Evolutionary conservation across 30 jellyfish, hydroid and myxozoan genomes (phyloP).

Genomic region (Pelagia noctiluca): DNA sequence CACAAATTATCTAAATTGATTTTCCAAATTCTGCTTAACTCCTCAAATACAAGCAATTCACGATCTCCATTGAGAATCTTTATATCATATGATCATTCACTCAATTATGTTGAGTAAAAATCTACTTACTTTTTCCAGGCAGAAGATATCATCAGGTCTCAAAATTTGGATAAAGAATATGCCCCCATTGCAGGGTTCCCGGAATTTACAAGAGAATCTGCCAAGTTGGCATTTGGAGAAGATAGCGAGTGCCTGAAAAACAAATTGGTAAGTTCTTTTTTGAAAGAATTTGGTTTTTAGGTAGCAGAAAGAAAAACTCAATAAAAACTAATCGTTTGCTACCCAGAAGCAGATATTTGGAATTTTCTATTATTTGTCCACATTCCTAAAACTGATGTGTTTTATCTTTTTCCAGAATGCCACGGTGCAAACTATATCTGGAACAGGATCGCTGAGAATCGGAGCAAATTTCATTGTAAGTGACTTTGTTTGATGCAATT

Average conservation of each 20-base stretch:
- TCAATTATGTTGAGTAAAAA: no score
- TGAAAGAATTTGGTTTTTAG: background rate
- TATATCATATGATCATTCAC: no score
- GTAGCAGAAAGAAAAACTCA: background rate
- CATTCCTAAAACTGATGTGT: background rate
- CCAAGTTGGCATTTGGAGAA: constrained; percentile 90
- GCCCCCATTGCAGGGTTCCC: constrained; percentile 84
- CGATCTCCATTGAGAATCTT: no score
- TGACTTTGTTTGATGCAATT: no score
- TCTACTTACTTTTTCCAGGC: constrained; percentile 79
- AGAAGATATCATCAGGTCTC: constrained; percentile 66
- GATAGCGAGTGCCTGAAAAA: constrained; percentile 63
- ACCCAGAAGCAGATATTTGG: no score
- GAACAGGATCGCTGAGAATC: constrained; percentile 95
- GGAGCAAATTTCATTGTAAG: constrained; percentile 92
- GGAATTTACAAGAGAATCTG: constrained; percentile 84
- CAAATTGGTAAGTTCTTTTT: constrained; percentile 67
- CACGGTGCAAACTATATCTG: constrained; percentile 93
- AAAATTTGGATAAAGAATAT: constrained; percentile 88
- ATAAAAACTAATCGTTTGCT: no score
- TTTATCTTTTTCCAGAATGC: constrained; percentile 49
- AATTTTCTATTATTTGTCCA: no score
- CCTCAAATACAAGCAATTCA: no score
- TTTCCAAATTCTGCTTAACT: no score
- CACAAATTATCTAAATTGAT: no score